phyloP scores from a whole-genome alignment of 2,888 invertebrate species.

The Mythimna loreyi region DNA sequence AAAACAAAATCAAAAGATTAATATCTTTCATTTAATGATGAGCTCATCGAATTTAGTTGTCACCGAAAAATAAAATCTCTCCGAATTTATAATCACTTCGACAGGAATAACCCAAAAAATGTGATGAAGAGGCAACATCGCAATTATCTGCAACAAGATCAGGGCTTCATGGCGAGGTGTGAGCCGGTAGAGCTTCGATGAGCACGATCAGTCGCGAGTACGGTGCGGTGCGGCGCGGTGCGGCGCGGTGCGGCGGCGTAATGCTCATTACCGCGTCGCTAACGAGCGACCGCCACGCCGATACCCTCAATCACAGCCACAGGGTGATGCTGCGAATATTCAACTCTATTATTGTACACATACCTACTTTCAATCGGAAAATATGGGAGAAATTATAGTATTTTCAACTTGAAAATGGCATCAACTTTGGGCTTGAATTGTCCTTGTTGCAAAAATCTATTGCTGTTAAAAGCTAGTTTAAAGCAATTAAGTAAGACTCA shows the following conservation, averaged over 20 bases:
- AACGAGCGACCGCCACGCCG: constrained; percentile 74
- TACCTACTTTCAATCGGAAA: no score
- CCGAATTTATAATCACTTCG: constrained; percentile 27
- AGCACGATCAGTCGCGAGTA: constrained; percentile 35
- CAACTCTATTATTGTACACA: background rate
- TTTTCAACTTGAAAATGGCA: no score
- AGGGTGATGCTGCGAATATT: constrained; percentile 51
- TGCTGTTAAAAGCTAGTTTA: no score
- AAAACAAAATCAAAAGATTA: no score
- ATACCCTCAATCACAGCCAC: constrained; percentile 72
- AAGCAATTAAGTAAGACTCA: no score
- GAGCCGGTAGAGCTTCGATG: constrained; percentile 49
- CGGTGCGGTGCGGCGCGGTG: constrained; percentile 28
- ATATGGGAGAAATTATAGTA: no score
- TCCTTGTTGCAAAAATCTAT: no score
- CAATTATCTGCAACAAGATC: constrained; percentile 60
- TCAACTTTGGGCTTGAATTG: no score
- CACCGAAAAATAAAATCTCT: background rate
- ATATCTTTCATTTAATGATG: constrained; percentile 6
- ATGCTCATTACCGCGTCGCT: constrained; percentile 77
- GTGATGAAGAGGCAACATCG: constrained; percentile 51
- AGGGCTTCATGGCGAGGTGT: constrained; percentile 49
- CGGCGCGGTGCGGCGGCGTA: constrained; percentile 45
- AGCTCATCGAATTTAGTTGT: constrained; percentile 29
- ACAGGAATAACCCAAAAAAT: constrained; percentile 56